Evolutionary conservation across 2,113 vertebrate species (phyloP), one percentile per base, ranked within the genome.

Genomic region (Xenopus laevis): DNA sequence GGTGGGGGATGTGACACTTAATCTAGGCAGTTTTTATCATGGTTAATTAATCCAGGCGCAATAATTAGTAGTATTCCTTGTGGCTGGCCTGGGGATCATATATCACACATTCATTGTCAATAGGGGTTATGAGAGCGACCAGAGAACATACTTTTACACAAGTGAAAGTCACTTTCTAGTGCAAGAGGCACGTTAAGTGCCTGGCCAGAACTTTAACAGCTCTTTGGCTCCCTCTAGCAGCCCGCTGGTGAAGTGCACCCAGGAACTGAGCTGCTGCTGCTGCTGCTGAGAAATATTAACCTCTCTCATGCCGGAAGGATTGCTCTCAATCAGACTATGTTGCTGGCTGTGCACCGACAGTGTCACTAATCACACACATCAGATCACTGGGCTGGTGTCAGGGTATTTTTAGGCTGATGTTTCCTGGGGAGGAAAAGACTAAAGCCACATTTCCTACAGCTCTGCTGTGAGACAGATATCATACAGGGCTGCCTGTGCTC

Each of bases 191-290:
- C 3, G 15, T 50, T 16, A 50, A 16, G 11, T 50, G 15, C 47
- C 47, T 2, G 47, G 4, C 11, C 11, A 45, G 8, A 13, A 20
- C 44, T 52, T 61, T 9, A 7, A 30, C 21, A 57, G 74, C 74
- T 77, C 74, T 77, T 21, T 77, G 60, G 66, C 60, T 44, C 74
- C 50, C 74, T 70, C 74, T 70, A 77, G 67, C 15, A 4, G 45
- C n/a, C 23, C 13, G 27, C 2, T 10, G 4, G 2, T 12, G 18
- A 11, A 44, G 44, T 23, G 65, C 65, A 67, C 4, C 10, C 20
- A n/a, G 16, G 4, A 4, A 13, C 33, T 33, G 7, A 10, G 17
- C 23, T 1, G 23, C 23, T 27, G 13, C 15, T 33, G 17, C 23
- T 1, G 23, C 23, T 27, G 13, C 15, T 33, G 45, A 23, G 18